Evolutionary conservation across 2,888 invertebrate species (phyloP).

Genomic region (Rhamnusium bicolor): DNA sequence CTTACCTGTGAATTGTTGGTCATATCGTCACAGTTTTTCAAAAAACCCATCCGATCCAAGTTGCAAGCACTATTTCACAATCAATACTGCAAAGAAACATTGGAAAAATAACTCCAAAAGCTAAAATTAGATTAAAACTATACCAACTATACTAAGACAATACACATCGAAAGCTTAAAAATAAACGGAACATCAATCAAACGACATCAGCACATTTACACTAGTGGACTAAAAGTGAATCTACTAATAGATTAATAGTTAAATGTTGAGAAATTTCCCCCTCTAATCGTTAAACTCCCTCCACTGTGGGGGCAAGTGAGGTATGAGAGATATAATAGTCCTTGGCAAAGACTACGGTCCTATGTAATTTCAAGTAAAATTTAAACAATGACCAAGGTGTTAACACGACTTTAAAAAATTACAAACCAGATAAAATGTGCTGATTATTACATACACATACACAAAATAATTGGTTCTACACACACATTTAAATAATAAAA

Average conservation of each 20-base stretch:
- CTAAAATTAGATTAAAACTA: constrained; percentile 31
- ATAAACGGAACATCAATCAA: constrained; percentile 7
- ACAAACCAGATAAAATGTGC: not conserved
- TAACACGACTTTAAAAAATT: not conserved
- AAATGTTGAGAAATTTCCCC: constrained; percentile 19
- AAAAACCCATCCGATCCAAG: constrained; percentile 43
- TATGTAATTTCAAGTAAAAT: not conserved
- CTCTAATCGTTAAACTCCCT: constrained; percentile 3
- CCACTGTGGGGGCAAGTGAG: constrained; percentile 10
- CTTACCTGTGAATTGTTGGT: constrained; percentile 47
- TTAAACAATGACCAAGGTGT: not conserved
- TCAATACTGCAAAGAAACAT: constrained; percentile 47
- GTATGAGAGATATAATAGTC: not conserved
- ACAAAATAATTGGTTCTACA: not conserved
- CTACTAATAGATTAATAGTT: constrained; percentile 21
- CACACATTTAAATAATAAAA: not conserved
- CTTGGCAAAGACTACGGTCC: not conserved
- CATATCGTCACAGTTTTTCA: constrained; percentile 37
- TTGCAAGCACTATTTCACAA: constrained; percentile 48
- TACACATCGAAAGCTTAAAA: constrained; percentile 1
- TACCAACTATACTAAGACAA: not conserved
- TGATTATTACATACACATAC: not conserved
- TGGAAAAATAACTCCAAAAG: constrained; percentile 36
- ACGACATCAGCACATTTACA: constrained; percentile 19
- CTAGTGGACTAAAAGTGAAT: constrained; percentile 22